Evolutionary conservation across 2,888 invertebrate genomes (phyloP).

Genomic region (Xylota segnis): DNA sequence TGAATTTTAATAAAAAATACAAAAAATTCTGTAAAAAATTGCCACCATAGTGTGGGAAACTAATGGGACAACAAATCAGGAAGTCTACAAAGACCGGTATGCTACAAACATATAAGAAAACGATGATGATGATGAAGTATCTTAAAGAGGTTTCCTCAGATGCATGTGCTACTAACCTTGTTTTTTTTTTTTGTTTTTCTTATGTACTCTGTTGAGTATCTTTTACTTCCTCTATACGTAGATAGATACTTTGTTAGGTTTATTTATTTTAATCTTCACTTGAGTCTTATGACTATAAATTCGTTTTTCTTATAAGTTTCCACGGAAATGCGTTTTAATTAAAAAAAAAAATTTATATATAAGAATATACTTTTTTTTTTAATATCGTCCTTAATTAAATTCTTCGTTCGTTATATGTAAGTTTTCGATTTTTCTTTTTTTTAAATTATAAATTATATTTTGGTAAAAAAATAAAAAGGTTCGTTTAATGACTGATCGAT

Average conservation of each 20-base stretch:
- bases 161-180: conserved; percentile 53
- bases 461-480: conserved; percentile 24
- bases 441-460: not conserved
- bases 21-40: not conserved
- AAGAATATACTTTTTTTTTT: conserved; percentile 1
- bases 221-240: conserved; percentile 33
- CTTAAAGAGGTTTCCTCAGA: not conserved
- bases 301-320: conserved; percentile 21
- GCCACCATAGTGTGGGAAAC: not conserved
- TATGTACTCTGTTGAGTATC: not conserved
- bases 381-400: conserved; percentile 3
- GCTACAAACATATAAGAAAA: too few relatives aligned
- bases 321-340: conserved; percentile 21
- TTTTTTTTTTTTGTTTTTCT: conserved; percentile 1
- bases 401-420: conserved; percentile 53
- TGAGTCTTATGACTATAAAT: conserved; percentile 5
- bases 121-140: conserved; percentile 1
- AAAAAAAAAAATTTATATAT: conserved; percentile 8
- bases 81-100: conserved; percentile 10
- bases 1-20: not conserved
- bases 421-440: conserved; percentile 9
- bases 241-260: conserved; percentile 1
- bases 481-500: conserved; percentile 67
- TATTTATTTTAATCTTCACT: conserved; percentile 28
- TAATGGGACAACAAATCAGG: conserved; percentile 11